A percentile compares a stretch with the other conserved stretches of the same genome.
These are phyloP conservation scores for Ectemnius continuus DNA, from an alignment of 2,888 invertebrate genomes.

Conservation along the genomic window DNA sequence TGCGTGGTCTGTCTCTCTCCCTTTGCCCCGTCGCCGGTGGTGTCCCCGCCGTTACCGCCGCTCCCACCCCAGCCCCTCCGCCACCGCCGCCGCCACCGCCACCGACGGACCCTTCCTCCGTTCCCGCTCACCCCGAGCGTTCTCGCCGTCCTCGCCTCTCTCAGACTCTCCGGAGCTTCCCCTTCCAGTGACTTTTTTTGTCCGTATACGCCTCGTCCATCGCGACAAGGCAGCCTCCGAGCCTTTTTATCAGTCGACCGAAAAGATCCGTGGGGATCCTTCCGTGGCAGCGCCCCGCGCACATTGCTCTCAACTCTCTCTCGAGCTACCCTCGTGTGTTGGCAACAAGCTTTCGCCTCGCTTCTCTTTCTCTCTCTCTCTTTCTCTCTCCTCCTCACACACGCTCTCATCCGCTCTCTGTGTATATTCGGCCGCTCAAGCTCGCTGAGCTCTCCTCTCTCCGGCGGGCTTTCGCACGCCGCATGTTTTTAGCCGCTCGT, in stretches of 20 bases:
- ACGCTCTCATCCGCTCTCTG: background rate
- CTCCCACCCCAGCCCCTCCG: slow-evolving; percentile 49
- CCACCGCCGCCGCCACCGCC: slow-evolving; percentile 40
- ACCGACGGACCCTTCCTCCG: slow-evolving; percentile 53
- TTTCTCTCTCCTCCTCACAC: background rate
- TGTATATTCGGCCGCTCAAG: background rate
- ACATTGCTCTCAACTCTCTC: slow-evolving; percentile 11
- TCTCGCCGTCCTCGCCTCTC: slow-evolving; percentile 29
- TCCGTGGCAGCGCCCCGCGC: slow-evolving; percentile 49
- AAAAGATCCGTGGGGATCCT: slow-evolving; percentile 68
- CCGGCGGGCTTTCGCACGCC: slow-evolving; percentile 2
- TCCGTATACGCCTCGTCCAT: slow-evolving; percentile 62
- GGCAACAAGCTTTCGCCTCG: slow-evolving; percentile 4
- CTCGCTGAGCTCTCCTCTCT: background rate
- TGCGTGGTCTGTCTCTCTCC: slow-evolving; percentile 46
- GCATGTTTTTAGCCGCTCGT: slow-evolving; percentile 1
- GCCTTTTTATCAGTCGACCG: slow-evolving; percentile 71
- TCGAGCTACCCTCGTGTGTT: slow-evolving; percentile 35
- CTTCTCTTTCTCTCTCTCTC: slow-evolving; percentile 12
- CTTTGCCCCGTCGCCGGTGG: slow-evolving; percentile 46
- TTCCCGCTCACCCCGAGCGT: slow-evolving; percentile 45
- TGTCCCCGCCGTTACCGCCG: slow-evolving; percentile 44
- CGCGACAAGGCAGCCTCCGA: slow-evolving; percentile 64
- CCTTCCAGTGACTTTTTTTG: slow-evolving; percentile 64
- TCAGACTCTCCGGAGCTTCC: slow-evolving; percentile 59